phyloP scores from a whole-genome alignment of 2,113 vertebrate species.

The Corythornis madagascariensis region DNA sequence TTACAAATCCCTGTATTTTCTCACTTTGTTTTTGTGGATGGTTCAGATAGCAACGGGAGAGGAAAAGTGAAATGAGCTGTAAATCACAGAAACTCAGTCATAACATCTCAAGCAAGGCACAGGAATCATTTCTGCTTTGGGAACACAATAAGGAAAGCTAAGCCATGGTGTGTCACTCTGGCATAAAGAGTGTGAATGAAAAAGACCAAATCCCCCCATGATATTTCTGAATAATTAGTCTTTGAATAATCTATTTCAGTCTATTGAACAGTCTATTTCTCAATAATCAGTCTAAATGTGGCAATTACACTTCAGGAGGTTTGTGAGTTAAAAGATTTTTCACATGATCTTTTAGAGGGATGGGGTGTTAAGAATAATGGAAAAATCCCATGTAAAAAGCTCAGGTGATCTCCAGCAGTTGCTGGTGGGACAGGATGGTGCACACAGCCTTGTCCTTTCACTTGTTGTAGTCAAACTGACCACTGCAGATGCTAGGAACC shows the following conservation, averaged over 20 bases:
- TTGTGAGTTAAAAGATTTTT: background rate
- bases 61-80: background rate
- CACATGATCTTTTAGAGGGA: background rate
- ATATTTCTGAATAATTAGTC: background rate
- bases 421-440: background rate
- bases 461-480: background rate
- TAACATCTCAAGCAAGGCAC: rapidly evolving
- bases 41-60: background rate
- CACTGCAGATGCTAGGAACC: rapidly evolving
- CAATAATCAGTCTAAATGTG: background rate
- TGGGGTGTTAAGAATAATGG: background rate
- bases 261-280: background rate
- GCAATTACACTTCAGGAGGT: background rate
- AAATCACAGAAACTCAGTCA: background rate
- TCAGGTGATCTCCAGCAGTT: background rate
- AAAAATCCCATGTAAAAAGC: background rate
- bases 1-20: background rate
- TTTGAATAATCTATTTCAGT: too few species aligned
- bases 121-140: background rate
- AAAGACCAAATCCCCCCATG: rapidly evolving
- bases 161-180: background rate
- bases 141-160: background rate
- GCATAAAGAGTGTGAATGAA: background rate
- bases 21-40: background rate
- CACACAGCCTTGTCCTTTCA: background rate